Base-by-base conservation (phyloP, 1,140 invertebrate genomes). In the Caenorhabditis inopinata region DNA sequence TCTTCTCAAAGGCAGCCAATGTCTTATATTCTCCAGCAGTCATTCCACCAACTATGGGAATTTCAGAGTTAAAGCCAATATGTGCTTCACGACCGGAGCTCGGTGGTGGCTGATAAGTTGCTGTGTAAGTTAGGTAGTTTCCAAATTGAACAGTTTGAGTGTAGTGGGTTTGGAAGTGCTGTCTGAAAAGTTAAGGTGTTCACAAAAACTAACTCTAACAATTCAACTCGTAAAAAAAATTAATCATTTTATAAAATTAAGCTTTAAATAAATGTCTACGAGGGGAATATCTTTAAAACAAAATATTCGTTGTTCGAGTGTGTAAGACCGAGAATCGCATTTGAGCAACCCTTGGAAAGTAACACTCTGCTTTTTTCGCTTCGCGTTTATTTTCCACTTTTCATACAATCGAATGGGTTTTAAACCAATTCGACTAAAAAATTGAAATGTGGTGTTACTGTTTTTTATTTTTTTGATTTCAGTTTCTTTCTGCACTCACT, bases 301-400 rank as follows among this genome's bases (percentile, higher is more conserved):
- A n/a, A n/a, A 14, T 42, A 42, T 42, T 42, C 14, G 38, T 42
- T 58, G 51, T 58, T 14, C n/a, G 51, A 58, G 51, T 58, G 51
- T 58, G 9, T 32, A 58, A 58, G 51, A 58, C 51, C 51, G n/a
- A 32, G 6, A 58, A 58, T 32, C 6, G 6, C 25, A 58, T 58
- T 29, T 2, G n/a, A 21, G 32, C 29, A 32, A 21, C 11, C 7
- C n/a, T 32, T 58, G 51, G 51, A 58, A 58, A 58, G 51, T 58
- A 58, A 58, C 51, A 58, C 51, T 58, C 51, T 58, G 51, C 51
- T 58, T 58, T 58, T 58, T 58, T 58, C 51, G 51, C 51, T 58
- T 58, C 51, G 51, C 51, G 7, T 58, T 58, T 58, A 58, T 58
- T 16, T 58, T 58, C 51, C 51, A 58, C 51, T 7, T 5, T 42